Conservation (phyloP, 1,140 invertebrate species). For the Octopus sinensis region DNA sequence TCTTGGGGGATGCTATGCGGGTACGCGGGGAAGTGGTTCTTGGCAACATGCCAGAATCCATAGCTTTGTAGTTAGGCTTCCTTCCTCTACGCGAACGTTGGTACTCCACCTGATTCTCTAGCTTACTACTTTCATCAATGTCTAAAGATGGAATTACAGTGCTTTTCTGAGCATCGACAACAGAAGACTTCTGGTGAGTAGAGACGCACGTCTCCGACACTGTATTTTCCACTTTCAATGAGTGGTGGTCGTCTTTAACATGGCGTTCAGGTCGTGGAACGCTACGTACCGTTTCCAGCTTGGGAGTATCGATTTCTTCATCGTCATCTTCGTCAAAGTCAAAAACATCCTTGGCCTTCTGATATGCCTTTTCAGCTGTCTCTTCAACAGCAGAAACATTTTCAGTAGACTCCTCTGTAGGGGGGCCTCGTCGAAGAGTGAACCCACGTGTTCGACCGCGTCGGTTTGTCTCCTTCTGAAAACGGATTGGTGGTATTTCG, state of each 20-base stretch:
- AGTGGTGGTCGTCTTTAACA: background rate
- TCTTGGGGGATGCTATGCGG: background rate
- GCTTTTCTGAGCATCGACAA: background rate
- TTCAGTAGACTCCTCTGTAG: background rate
- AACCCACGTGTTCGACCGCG: background rate
- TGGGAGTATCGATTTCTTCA: conserved; percentile 16
- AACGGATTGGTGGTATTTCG: background rate
- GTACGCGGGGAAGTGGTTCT: conserved; percentile 29
- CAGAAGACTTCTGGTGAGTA: background rate
- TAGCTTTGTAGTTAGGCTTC: conserved; percentile 41
- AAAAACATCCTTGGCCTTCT: conserved; percentile 29
- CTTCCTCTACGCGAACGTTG: conserved; percentile 29
- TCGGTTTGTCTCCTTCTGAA: conserved; percentile 1
- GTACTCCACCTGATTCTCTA: conserved; percentile 14
- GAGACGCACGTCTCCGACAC: background rate
- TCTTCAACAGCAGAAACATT: background rate
- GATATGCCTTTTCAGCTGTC: conserved; percentile 19
- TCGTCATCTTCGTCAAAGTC: conserved; percentile 30
- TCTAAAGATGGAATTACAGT: background rate
- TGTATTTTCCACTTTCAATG: background rate
- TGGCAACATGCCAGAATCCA: conserved; percentile 35
- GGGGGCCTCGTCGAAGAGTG: background rate
- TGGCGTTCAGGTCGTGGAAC: background rate
- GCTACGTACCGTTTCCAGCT: background rate
- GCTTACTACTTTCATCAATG: conserved; percentile 13